Base-by-base conservation (phyloP, 2,888 invertebrate species). In the Sarcophaga variegata region DNA sequence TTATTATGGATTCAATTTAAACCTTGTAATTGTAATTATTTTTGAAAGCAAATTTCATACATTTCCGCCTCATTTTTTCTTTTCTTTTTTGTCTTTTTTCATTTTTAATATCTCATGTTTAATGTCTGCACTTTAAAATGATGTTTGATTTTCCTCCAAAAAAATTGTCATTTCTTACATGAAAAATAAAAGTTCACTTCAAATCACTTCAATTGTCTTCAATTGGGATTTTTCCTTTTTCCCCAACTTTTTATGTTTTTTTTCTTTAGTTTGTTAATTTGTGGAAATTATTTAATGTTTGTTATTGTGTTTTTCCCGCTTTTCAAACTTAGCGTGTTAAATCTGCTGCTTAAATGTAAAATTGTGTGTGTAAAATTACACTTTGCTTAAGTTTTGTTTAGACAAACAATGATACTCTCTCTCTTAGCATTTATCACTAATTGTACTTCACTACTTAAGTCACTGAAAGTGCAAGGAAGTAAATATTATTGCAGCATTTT, bases 311-410 rank as follows among this genome's bases (percentile, higher is more conserved):
- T 37, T 37, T 37, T 2, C 37, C 37, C 37, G 8, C 37, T 37
- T 37, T 37, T 37, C 37, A 37, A 37, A 37, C 1, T 37, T 37
- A 37, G 54, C 54, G 54, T 54, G 54, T 54, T 54, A 14, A 54
- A 54, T 14, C 54, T 22, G 20, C 22, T 79, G 20, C 20, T 60
- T 77, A 20, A 69, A 37, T 59, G 27, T 49, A 27, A 45, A 74
- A 81, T 81, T 81, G 74, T 81, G 54, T 60, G 71, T 14, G 37
- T 64, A 83, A 78, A 78, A 72, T 62, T 78, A 6, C 14, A 78
- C 12, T 83, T 72, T 22, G 17, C 64, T 60, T 59, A 14, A 54
- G 64, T 76, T 75, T 72, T 76, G 37, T 72, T 72, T 60, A 77
- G 3, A n/a, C 45, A 70, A 81, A 69, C 69, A 76, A 70, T 70